Base-by-base conservation (phyloP, 2,797 vertebrate genomes). In the Anabas testudineus region DNA sequence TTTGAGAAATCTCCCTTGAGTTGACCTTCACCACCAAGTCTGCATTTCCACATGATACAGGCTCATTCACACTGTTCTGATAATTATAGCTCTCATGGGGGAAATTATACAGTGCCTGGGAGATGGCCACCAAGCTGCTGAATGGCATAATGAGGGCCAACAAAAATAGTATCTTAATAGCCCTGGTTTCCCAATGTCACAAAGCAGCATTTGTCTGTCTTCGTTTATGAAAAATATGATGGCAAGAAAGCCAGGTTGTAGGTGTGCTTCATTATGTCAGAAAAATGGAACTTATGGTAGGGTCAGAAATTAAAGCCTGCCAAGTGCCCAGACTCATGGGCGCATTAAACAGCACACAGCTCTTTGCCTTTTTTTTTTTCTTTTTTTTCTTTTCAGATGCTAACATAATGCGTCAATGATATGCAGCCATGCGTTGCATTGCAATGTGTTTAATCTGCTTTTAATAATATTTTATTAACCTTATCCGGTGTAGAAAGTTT, bases 71-170 rank as follows among this genome's bases (percentile, higher is more conserved):
- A 86, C 88, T 82, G 85, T 79, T 90, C 83, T 89, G 81, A 91
- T 94, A 94, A 95, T 94, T 94, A 93, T 71, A 92, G 90, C 83
- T 87, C 89, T 94, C 83, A 78, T 71, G 79, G 75, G 83, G 87
- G 67, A 94, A 94, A 94, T 94, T 94, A 93, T 91, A 94, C 84
- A 87, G 83, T 91, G 87, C 83, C 80, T 80, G 72, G 65, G 81
- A 85, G 80, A 91, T 91, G 60, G 91, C 91, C 90, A 90, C 83
- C 87, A 87, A 90, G 91, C 88, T 90, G 90, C 90, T 89, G 90
- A 93, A 91, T 89, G 90, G 83, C 83, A 89, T 90, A 90, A 92
- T 89, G 85, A 93, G 75, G 75, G 76, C 84, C 79, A 83, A 81
- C 86, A 84, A 87, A 91, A 94, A 93, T 92, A 91, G 91, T 83